Conservation (phyloP, 2,888 invertebrate genomes). For the Netelia melanura region DNA sequence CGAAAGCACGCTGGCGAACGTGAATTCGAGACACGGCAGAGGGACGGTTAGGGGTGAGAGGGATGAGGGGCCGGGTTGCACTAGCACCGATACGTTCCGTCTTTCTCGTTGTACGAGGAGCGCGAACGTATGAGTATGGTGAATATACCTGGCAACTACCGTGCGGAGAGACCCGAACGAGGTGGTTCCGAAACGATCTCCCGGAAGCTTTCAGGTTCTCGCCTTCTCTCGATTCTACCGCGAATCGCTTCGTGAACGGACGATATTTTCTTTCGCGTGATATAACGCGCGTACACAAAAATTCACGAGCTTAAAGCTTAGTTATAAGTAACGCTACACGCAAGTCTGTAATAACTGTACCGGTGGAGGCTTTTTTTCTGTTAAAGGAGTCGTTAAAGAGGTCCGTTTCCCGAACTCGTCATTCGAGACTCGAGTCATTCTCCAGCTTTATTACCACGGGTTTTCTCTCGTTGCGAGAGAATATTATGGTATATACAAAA, state of each 20-base stretch:
- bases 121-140: slow-evolving; percentile 4
- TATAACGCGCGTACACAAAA: too few species aligned
- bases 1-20: slow-evolving; percentile 49
- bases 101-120: slow-evolving; percentile 19
- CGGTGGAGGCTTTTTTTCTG: neutral
- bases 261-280: neutral
- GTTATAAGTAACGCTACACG: too few species aligned
- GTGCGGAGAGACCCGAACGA: slow-evolving; percentile 38
- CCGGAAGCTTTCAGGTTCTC: slow-evolving; percentile 34
- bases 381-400: neutral
- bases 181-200: slow-evolving; percentile 58
- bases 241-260: neutral
- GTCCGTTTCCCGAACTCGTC: neutral
- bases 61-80: neutral
- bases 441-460: too few species aligned
- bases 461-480: neutral
- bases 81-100: neutral
- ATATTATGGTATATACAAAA: neutral
- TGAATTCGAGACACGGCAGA: slow-evolving; percentile 50
- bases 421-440: neutral
- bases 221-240: slow-evolving; percentile 23
- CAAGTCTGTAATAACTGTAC: neutral
- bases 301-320: too few species aligned
- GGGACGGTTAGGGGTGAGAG: neutral
- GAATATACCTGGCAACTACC: slow-evolving; percentile 20